Base-by-base conservation (phyloP, 2,113 vertebrate species). In the Colossoma macropomum region DNA sequence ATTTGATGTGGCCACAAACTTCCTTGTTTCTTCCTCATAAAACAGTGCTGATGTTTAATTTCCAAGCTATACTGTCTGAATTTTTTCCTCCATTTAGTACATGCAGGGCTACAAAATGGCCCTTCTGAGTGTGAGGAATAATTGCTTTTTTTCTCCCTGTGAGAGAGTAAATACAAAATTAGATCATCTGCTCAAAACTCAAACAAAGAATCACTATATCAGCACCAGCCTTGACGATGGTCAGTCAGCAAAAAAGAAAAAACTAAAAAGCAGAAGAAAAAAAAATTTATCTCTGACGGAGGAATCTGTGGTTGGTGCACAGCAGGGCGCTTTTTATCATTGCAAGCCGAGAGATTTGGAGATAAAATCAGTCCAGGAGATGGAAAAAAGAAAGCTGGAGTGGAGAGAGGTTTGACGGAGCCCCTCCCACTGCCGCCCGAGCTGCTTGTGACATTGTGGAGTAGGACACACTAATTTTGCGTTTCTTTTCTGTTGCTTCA, bases 391-490 rank as follows among this genome's bases (percentile, higher is more conserved):
- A 82, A 78, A 82, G 69, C 75, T 77, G 25, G 16, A 77, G 54
- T 83, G 80, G 50, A 56, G 74, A 72, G 70, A 78, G 83, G 65
- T n/a, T 77, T 85, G 72, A 81, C 52, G 15, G 75, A 76, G 54
- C 85, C 75, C 76, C 63, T 71, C 81, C 63, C 34, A 59, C 75
- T 65, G 79, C 88, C 69, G 38, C 65, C 76, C 48, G 86, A 89
- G 83, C 90, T 88, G 84, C 76, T 86, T 83, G 86, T 93, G 93
- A 93, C 93, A 92, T 92, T 93, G 92, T 72, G 76, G 90, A 93
- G 91, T 90, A 92, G 89, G 75, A 90, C 88, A 88, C 82, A 87
- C 79, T 17, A 85, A 86, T 90, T 89, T 83, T 84, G 54, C 5
- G 27, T 54, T 84, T 78, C 66, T 27, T 45, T 11, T 9, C 41